Conservation (phyloP, 2,888 invertebrate genomes). For the Acanthosepion pharaonis region DNA sequence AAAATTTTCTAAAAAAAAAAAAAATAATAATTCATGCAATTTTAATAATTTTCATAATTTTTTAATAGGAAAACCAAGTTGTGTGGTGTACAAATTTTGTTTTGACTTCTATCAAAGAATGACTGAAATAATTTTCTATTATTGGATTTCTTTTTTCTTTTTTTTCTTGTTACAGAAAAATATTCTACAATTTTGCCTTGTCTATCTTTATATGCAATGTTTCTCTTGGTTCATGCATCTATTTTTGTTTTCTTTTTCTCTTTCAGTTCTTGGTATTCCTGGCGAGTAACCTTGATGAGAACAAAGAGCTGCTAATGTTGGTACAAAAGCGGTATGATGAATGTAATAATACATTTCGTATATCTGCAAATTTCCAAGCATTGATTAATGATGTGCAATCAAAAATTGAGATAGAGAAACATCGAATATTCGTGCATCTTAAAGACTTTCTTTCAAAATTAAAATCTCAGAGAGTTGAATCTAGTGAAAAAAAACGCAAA, state of each 20-base stretch:
- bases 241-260: constrained; percentile 39
- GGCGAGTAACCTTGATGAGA: constrained; percentile 54
- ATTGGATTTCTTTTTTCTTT: too few relatives aligned
- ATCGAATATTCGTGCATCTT: constrained; percentile 63
- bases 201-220: too few relatives aligned
- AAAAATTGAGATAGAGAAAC: constrained; percentile 58
- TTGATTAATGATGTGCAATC: constrained; percentile 40
- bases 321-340: constrained; percentile 61
- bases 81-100: too few relatives aligned
- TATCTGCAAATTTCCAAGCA: neutral
- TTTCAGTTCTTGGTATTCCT: constrained; percentile 66
- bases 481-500: constrained; percentile 42
- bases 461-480: constrained; percentile 55
- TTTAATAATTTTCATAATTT: too few relatives aligned
- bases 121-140: too few relatives aligned
- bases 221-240: too few relatives aligned
- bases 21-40: too few relatives aligned
- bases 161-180: too few relatives aligned
- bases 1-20: too few relatives aligned
- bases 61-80: too few relatives aligned
- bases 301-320: constrained; percentile 57
- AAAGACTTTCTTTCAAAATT: constrained; percentile 63
- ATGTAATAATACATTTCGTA: constrained; percentile 53
- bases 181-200: too few relatives aligned
- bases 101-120: too few relatives aligned